These are phyloP conservation scores for Allobates femoralis DNA, from an alignment of 2,797 vertebrate species.

Conservation along the genomic window DNA sequence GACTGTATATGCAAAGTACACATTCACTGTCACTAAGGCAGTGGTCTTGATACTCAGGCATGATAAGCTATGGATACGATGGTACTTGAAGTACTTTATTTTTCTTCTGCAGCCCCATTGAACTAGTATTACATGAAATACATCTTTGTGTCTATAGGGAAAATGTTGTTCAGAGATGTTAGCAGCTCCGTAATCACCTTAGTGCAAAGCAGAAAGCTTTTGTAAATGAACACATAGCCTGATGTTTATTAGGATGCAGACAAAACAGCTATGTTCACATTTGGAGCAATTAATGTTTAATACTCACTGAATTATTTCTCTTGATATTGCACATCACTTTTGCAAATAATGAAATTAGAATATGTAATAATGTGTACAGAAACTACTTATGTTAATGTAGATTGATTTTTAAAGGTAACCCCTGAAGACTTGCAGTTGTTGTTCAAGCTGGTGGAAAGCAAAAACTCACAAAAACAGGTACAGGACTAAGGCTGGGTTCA, in stretches of 20 bases:
- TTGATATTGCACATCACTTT: slow-evolving; percentile 13
- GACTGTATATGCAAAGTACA: no score
- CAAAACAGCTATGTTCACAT: slow-evolving; percentile 27
- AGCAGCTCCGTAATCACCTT: slow-evolving; percentile 52
- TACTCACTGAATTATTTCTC: slow-evolving; percentile 12
- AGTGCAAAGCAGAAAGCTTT: slow-evolving; percentile 39
- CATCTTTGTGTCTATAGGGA: neutral
- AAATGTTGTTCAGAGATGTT: slow-evolving; percentile 34
- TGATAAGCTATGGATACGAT: neutral
- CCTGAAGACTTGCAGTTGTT: no score
- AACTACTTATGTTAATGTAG: neutral
- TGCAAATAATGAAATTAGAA: slow-evolving; percentile 9
- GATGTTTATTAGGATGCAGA: slow-evolving; percentile 24
- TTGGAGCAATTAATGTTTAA: slow-evolving; percentile 26
- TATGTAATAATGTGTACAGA: neutral
- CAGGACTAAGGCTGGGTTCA: no score
- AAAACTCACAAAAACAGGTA: no score
- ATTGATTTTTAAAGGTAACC: neutral
- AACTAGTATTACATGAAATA: slow-evolving; percentile 21
- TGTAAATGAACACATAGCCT: slow-evolving; percentile 18
- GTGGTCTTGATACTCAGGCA: neutral
- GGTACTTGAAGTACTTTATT: neutral
- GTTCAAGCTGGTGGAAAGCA: no score
- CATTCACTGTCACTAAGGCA: neutral
- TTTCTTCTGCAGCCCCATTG: neutral